Percentiles rank a stretch among this genome's conserved stretches.
Evolutionary conservation across 1,140 invertebrate species (phyloP).

Genomic region (Tetramorium parvispinum): DNA sequence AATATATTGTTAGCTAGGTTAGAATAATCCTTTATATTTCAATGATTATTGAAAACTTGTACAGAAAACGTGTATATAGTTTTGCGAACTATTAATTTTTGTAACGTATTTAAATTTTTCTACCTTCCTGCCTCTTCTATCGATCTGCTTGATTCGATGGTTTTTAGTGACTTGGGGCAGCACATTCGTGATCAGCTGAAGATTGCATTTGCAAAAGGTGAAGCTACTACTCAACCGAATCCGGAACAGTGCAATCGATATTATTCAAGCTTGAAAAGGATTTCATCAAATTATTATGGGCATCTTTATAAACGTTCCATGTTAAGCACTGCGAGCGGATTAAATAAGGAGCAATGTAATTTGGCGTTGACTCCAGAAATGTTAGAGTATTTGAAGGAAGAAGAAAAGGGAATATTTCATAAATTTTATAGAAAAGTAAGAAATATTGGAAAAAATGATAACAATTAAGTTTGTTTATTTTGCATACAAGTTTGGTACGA

Average conservation of each 20-base stretch:
- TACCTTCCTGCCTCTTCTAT: not conserved
- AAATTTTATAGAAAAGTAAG: conserved; percentile 1
- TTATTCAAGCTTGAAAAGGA: conserved; percentile 89
- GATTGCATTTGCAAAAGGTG: conserved; percentile 88
- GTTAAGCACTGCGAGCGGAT: conserved; percentile 89
- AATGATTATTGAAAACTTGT: not conserved
- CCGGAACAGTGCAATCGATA: conserved; percentile 88
- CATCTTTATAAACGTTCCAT: conserved; percentile 88
- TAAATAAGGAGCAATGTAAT: conserved; percentile 90
- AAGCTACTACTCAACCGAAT: conserved; percentile 85
- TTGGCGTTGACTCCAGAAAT: conserved; percentile 90
- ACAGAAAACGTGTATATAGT: not conserved
- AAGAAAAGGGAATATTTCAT: conserved; percentile 82
- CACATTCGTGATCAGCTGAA: conserved; percentile 90
- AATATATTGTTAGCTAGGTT: conserved; percentile 24
- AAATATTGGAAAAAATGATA: conserved; percentile 26
- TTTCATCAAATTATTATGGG: conserved; percentile 90
- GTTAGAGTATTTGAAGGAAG: conserved; percentile 87
- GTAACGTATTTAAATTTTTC: not conserved
- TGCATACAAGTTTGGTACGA: not conserved
- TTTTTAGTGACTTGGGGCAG: conserved; percentile 91
- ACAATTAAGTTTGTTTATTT: not conserved
- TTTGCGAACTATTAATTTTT: not conserved
- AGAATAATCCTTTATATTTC: not conserved
- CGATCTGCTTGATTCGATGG: not conserved